These are phyloP conservation scores for Trichogramma dendrolimi DNA, from an alignment of 2,888 invertebrate genomes.

Conservation along the genomic window DNA sequence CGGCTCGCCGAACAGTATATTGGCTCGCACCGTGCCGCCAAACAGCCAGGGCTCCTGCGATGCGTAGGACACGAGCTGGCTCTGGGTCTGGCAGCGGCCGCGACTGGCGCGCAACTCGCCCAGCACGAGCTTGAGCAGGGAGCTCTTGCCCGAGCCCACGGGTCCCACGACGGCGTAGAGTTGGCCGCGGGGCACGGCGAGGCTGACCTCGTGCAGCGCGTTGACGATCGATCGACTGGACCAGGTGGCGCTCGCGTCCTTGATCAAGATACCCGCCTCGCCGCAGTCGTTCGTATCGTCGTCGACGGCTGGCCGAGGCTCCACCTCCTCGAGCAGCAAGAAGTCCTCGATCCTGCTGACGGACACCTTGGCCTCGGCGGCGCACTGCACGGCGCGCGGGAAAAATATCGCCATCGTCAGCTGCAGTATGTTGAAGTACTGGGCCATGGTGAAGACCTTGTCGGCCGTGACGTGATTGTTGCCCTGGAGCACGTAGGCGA, in stretches of 20 bases:
- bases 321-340: conserved; percentile 58
- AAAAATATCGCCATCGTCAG: conserved; percentile 64
- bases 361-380: conserved; percentile 64
- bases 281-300: conserved; percentile 24
- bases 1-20: conserved; percentile 75
- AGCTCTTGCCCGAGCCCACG: conserved; percentile 82
- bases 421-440: conserved; percentile 73
- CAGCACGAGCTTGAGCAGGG: conserved; percentile 66
- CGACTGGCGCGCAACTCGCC: conserved; percentile 63
- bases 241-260: conserved; percentile 55
- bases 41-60: conserved; percentile 85
- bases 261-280: conserved; percentile 49
- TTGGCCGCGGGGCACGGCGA: conserved; percentile 59
- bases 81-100: conserved; percentile 64
- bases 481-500: conserved; percentile 67
- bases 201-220: conserved; percentile 53
- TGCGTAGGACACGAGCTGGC: conserved; percentile 68
- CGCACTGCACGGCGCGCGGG: conserved; percentile 59
- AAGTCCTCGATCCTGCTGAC: conserved; percentile 62
- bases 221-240: conserved; percentile 38
- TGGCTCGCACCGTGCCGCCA: conserved; percentile 72
- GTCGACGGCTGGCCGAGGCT: conserved; percentile 26
- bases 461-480: conserved; percentile 56
- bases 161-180: conserved; percentile 81
- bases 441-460: conserved; percentile 72